Base-by-base conservation (phyloP, 2,113 vertebrate species). In the Ailurus styani region DNA sequence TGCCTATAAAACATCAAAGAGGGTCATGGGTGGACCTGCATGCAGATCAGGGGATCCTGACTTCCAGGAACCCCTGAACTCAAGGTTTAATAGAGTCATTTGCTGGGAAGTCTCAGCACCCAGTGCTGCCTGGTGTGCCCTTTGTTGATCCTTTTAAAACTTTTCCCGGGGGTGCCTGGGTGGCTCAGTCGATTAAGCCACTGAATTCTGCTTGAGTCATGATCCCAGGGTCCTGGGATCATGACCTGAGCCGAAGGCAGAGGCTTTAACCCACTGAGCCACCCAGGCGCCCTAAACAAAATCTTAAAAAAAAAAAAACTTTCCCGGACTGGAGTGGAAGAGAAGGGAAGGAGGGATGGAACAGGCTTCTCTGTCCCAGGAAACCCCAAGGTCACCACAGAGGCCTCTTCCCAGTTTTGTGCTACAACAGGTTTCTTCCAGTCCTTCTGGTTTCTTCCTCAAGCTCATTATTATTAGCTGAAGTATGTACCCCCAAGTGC, bases 41-140 rank as follows among this genome's bases (percentile, higher is more conserved):
- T 55, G 1, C 3, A 85, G 14, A 3, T 1, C 10, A 73, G 15
- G 25, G 18, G 15, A 64, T 31, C n/a, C 52, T 6, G 0, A 23
- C 64, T 70, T 66, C 23, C 47, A 55, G 55, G 23, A 37, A 18
- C 11, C 42, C 14, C 27, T 0, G 1, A 50, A 12, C 23, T 83
- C 62, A 57, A 45, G 60, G 79, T 83, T 68, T 78, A 87, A 68
- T 68, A 12, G 25, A 85, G 27, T 50, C 13, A 4, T 14, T 77
- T 68, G 5, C 27, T 52, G 21, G 27, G 17, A 85, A 31, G 31
- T 34, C 57, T 54, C 23, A 42, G 62, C 3, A n/a, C 31, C 62
- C 25, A 23, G 2, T 34, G 42, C 42, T 45, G 37, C 73, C 45
- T 34, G 29, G 21, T 25, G 21, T 4, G 62, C 27, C 21, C 18